Percentiles rank a stretch among this genome's conserved stretches.
Evolutionary conservation across 2,113 vertebrate species (phyloP).

Genomic region (Anthoscopus minutus): DNA sequence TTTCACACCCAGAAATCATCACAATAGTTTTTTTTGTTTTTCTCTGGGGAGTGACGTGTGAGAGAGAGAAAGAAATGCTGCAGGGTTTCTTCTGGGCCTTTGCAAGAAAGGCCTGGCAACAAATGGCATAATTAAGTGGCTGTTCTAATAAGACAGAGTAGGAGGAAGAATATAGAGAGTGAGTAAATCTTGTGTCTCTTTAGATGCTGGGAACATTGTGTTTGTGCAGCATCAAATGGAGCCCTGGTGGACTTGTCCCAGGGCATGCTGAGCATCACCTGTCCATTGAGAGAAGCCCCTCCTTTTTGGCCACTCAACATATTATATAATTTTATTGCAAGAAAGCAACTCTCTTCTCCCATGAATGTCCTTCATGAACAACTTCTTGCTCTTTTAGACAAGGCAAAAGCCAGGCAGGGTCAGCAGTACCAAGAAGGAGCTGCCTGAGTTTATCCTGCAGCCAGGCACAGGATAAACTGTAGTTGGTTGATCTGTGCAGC

Average conservation of each 20-base stretch:
- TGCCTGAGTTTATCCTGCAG: not conserved
- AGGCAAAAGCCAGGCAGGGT: not conserved
- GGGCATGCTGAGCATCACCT: not conserved
- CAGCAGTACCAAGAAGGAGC: not conserved
- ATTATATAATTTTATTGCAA: not conserved
- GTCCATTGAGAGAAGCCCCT: not conserved
- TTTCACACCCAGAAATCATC: not conserved
- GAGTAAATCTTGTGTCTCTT: not conserved
- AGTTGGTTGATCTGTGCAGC: not conserved
- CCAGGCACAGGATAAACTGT: not conserved
- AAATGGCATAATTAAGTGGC: not conserved
- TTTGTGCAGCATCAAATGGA: not conserved
- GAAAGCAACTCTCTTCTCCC: not conserved
- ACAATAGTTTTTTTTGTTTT: not conserved
- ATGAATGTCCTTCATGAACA: not conserved
- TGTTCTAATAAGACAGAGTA: not conserved
- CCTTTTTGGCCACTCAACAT: not conserved
- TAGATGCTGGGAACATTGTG: not conserved
- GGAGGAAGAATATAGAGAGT: not conserved
- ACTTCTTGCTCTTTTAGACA: not conserved
- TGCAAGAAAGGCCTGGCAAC: not conserved
- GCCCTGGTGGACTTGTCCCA: not conserved
- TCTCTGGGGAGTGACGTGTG: not conserved
- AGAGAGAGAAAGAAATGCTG: rapidly evolving
- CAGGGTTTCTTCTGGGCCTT: not conserved